Base-by-base conservation (phyloP, 2,888 invertebrate genomes). In the Noctua janthina region DNA sequence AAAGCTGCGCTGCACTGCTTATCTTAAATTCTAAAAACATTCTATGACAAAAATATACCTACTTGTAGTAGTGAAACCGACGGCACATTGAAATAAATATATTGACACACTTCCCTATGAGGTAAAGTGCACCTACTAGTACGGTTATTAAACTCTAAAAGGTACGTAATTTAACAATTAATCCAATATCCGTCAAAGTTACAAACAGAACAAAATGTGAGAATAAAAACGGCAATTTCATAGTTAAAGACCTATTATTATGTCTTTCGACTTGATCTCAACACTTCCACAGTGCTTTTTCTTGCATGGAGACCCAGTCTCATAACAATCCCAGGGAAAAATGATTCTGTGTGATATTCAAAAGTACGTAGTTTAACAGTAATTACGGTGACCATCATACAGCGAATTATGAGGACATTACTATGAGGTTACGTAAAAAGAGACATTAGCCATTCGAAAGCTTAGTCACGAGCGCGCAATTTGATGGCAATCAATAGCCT, bases 401-500 rank as follows among this genome's bases (percentile, higher is more conserved):
- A 73, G 80, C 85, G 78, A 84, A 87, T 89, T 88, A 88, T 81
- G 79, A 68, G 86, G 86, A 87, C 88, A 87, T 88, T 88, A 87
- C 84, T 86, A 81, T 87, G 83, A 29, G 81, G 91, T 94, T 93
- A 94, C 93, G 93, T 94, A 95, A 95, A 96, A 94, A 95, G 94
- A 96, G 96, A 96, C 96, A 96, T 96, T 96, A 96, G 91, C 92
- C 87, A 89, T 86, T 91, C 88, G 92, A 92, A 91, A 93, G 91
- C 88, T 78, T 76, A 93, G 96, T 96, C 96, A 96, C 96, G 96
- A 96, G 91, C 91, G 73, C 71, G 90, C 95, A 94, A 96, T 96
- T 96, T 96, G 95, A 95, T 95, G 91, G 94, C 94, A 93, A 96
- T 96, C 96, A 94, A 95, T 95, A 94, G 92, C 87, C 87, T 80